A percentile compares a stretch with the other conserved stretches of the same genome.
These are phyloP conservation scores for Nymphalis urticae DNA, from an alignment of 2,888 invertebrate genomes.

Conservation along the genomic window DNA sequence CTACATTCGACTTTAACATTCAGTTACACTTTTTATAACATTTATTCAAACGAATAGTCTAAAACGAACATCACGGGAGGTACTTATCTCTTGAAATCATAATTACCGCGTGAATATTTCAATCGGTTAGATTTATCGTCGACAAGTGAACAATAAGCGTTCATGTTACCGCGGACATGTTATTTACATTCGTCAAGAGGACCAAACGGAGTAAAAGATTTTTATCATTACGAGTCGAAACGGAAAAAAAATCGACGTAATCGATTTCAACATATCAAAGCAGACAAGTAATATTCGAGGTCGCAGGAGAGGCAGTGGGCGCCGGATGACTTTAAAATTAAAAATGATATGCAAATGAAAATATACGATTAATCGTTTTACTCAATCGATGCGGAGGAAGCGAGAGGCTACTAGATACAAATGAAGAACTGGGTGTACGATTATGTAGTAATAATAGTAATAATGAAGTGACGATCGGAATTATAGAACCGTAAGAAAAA, in stretches of 20 bases:
- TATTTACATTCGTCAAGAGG: conserved; percentile 68
- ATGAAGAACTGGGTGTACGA: conserved; percentile 70
- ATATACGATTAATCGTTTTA: conserved; percentile 67
- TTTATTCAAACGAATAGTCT: conserved; percentile 11
- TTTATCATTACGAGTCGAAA: conserved; percentile 64
- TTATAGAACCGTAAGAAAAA: background rate
- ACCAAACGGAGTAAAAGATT: conserved; percentile 64
- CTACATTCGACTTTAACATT: background rate
- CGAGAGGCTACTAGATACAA: conserved; percentile 72
- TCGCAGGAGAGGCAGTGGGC: conserved; percentile 72
- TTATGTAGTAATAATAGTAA: no score
- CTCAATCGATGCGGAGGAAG: conserved; percentile 70
- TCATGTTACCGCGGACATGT: conserved; percentile 61
- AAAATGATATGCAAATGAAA: conserved; percentile 78
- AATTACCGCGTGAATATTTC: conserved; percentile 77
- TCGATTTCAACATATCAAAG: conserved; percentile 74
- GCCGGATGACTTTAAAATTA: conserved; percentile 75
- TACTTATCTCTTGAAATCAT: conserved; percentile 69
- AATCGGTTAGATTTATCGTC: conserved; percentile 71
- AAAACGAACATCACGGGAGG: conserved; percentile 51
- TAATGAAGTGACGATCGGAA: background rate
- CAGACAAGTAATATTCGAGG: conserved; percentile 71
- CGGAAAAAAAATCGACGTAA: conserved; percentile 65
- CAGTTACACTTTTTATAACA: background rate
- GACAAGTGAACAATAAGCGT: conserved; percentile 72